Evolutionary conservation across 2,113 vertebrate genomes (phyloP).

Genomic region (Pseudonaja textilis): DNA sequence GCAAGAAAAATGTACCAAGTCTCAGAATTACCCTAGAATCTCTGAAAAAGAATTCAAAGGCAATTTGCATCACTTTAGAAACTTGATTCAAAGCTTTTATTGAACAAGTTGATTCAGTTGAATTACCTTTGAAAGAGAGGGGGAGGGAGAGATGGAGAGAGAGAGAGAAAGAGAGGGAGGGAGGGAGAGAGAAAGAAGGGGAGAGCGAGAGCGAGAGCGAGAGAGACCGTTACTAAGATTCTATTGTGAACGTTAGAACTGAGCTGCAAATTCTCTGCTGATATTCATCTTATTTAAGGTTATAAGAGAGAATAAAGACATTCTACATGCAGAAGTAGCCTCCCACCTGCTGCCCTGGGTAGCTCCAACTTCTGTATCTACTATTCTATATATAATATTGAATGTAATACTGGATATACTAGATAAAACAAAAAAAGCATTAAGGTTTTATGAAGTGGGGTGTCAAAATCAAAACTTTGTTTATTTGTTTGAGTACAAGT

Average conservation of each 20-base stretch:
- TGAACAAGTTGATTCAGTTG: background rate
- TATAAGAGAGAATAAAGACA: background rate
- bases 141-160: background rate
- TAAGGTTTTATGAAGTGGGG: conserved; percentile 20
- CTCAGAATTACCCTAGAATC: background rate
- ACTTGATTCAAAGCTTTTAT: background rate
- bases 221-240: background rate
- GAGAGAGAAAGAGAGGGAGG: too few species aligned
- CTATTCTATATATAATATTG: background rate
- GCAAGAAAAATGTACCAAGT: background rate
- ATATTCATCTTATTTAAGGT: background rate
- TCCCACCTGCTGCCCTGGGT: background rate
- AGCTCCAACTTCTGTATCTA: background rate
- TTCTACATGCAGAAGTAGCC: background rate
- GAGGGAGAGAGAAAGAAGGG: background rate
- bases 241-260: background rate
- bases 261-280: background rate
- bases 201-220: background rate
- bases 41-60: background rate
- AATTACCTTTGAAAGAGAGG: background rate
- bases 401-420: background rate
- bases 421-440: background rate
- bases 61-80: background rate
- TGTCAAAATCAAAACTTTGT: conserved; percentile 15
- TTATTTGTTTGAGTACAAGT: conserved; percentile 24